Base-by-base conservation (phyloP, 1,140 invertebrate genomes). In the Solenopsis fugax region DNA sequence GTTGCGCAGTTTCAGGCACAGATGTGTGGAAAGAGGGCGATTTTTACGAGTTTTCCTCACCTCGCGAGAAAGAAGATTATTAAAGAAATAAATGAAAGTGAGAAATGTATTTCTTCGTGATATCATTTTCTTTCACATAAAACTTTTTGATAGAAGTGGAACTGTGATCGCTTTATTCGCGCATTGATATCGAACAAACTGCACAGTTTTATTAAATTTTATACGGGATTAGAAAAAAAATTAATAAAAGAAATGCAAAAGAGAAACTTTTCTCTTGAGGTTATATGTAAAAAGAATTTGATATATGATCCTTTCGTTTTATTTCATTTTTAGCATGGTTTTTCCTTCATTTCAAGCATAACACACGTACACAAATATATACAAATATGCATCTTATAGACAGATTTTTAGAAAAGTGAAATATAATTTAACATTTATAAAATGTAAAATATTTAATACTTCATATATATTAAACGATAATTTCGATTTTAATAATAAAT, bases 31-130 rank as follows among this genome's bases (percentile, higher is more conserved):
- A 60, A 60, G 13, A 18, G 18, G 41, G 18, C 13, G 12, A 48
- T 21, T 34, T 84, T 73, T 69, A 71, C 1, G n/a, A 69, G 12
- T 72, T 48, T 60, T 73, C 13, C n/a, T 60, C 73, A 4, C n/a
- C 34, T 50, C 13, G 9, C 12, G 18, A 7, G 7, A 41, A 52
- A n/a, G 13, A 6, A 52, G 52, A 5, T 78, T 50, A 65, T 65
- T 65, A n/a, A 48, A 21, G 6, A 50, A 64, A 65, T n/a, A 78
- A 65, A 48, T 77, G 48, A 62, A 50, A 65, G 29, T 34, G 24
- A n/a, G 45, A 34, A 24, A 64, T 50, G 50, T 77, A 48, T 78
- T 16, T 50, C 9, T 12, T 24, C 12, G 13, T 4, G 4, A 18
- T 62, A 54, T 56, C 29, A 50, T 48, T n/a, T n/a, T 34, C 29